These are phyloP conservation scores for Thermophis baileyi DNA, from an alignment of 2,113 vertebrate genomes.

Conservation along the genomic window DNA sequence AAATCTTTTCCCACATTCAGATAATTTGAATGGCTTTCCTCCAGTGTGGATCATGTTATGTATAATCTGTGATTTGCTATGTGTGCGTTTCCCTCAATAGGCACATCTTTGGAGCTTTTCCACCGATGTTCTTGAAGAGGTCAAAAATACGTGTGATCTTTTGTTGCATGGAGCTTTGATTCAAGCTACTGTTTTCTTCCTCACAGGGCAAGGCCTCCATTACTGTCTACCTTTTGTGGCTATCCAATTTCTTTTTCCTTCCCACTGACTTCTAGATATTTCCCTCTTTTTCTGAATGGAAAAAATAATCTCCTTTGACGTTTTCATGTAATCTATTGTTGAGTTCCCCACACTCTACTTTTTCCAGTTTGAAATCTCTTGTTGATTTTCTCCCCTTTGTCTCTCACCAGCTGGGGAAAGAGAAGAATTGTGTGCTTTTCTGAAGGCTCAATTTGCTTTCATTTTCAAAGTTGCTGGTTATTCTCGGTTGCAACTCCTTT, in stretches of 20 bases:
- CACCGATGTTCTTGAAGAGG: background rate
- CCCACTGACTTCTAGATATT: too few species aligned
- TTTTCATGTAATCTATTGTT: too few species aligned
- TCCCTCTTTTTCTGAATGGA: too few species aligned
- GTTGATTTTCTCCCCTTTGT: too few species aligned
- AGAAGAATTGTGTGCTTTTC: too few species aligned
- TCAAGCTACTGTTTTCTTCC: background rate
- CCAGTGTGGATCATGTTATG: background rate
- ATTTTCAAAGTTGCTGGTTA: background rate
- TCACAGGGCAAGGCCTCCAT: too few species aligned
- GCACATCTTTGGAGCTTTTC: background rate
- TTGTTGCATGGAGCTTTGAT: background rate
- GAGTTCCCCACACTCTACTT: too few species aligned
- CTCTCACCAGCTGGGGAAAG: too few species aligned
- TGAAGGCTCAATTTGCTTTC: too few species aligned
- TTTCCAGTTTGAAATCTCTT: too few species aligned
- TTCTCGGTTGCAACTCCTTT: too few species aligned
- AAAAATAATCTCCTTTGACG: too few species aligned
- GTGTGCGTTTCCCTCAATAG: background rate
- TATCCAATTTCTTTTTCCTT: background rate
- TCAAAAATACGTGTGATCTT: background rate
- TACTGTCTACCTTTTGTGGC: background rate
- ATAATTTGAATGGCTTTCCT: background rate
- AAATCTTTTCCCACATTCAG: background rate
- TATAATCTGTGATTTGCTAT: background rate